Base-by-base conservation (phyloP, 2,888 invertebrate genomes). In the Tiliacea citrago region DNA sequence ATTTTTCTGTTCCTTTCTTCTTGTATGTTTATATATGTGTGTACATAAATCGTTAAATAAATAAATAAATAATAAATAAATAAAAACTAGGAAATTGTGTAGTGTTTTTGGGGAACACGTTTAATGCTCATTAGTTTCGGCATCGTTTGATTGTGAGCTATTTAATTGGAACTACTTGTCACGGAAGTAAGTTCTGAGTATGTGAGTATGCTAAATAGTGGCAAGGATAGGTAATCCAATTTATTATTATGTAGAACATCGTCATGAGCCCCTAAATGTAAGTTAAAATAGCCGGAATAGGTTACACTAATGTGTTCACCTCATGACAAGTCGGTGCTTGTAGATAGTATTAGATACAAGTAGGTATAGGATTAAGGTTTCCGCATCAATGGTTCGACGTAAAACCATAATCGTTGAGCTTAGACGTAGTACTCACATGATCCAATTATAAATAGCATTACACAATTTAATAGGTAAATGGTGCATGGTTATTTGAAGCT, bases 341-440 rank as follows among this genome's bases (percentile, higher is more conserved):
- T 39, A 39, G 12, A 45, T 65, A 24, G 3, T 42, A 57, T 29
- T n/a, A n/a, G n/a, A n/a, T 49, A 39, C 39, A 5, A 39, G 39
- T 39, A 71, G 21, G 39, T 39, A 29, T 57, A 45, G 70, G 65
- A 77, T 81, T 73, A 73, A 58, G 18, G 39, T 58, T 82, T 77
- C 69, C 51, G 24, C 45, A 24, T 60, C 60, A 68, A 58, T 42
- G 47, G 57, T 68, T 58, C 47, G n/a, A 63, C 51, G 57, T 65
- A 47, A 42, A 74, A 75, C 61, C 51, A 58, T 75, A 68, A 68
- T 70, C 51, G 2, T n/a, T 39, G 7, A 18, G 35, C 35, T 47
- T 55, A 71, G 21, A 42, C 24, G 12, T 47, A 29, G 18, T 35
- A 29, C 12, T 3, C 16, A 35, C 35, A 9, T 79, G 18, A 74